Evolutionary conservation across 2,888 invertebrate species (phyloP), one percentile per base, ranked within the genome.

Genomic region (Scelioninae gen. 1): DNA sequence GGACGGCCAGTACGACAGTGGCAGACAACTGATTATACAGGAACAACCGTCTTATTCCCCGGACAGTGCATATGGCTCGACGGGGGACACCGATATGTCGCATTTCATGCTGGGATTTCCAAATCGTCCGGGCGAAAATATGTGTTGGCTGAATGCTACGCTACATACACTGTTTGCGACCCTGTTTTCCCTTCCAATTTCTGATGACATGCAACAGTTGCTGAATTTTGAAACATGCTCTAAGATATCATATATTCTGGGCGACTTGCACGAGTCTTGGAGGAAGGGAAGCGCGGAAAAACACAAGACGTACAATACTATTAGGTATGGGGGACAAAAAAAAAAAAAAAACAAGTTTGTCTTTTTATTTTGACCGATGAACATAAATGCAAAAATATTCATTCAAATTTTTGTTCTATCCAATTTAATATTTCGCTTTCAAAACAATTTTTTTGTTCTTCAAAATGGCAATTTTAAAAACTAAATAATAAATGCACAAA

Each of bases 81-180:
- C 80, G 62, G 80, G 80, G 0, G 83, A 83, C 32, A 78, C 77
- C 0, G 85, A 88, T 3, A 82, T 80, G 45, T 88, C 89, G 0
- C 86, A 88, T 66, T 89, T 87, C 55, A 79, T 88, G 84, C 85
- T 87, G 38, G 90, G 90, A 6, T 91, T 91, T 72, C 90, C 90
- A 16, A 91, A 91, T 86, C 91, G 90, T 55, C 89, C 89, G 23
- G 89, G 90, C 11, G 90, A 89, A 84, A 91, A 91, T 83, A 87
- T 89, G 16, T 91, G 91, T 69, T 91, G 91, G 90, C 81, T 89
- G 0, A 91, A 91, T 72, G 89, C 90, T 0, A 89, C 89, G 2
- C 77, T 91, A 15, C 90, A 91, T 63, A 87, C 88, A 0, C 80
- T 91, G 5, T 90, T 91, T 82, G 87, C 89, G 3, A 83, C 90